These are phyloP conservation scores for Brachionus sp. DNA, from an alignment of 1,140 invertebrate genomes.

Conservation along the genomic window DNA sequence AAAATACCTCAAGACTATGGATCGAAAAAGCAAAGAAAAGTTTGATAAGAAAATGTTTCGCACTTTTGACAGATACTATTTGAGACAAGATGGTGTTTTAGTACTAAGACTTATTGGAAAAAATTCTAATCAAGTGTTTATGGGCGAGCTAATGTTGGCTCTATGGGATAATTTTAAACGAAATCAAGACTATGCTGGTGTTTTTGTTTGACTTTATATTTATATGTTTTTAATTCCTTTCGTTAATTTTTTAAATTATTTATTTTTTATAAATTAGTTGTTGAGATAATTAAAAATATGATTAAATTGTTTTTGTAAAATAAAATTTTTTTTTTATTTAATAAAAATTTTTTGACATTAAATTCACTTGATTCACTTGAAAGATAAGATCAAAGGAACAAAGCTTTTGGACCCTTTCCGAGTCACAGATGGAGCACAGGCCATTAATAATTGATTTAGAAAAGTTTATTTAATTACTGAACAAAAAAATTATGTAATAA, in stretches of 20 bases:
- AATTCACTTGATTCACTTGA: too few species aligned
- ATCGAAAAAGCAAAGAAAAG: slow-evolving; percentile 52
- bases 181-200: slow-evolving; percentile 44
- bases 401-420: too few species aligned
- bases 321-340: background rate
- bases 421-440: too few species aligned
- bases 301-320: background rate
- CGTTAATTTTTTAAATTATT: background rate
- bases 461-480: too few species aligned
- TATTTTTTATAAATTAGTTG: background rate
- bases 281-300: background rate
- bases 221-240: background rate
- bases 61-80: slow-evolving; percentile 61
- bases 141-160: slow-evolving; percentile 61
- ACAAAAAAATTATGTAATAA: too few species aligned
- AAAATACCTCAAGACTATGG: slow-evolving; percentile 60
- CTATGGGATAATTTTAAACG: slow-evolving; percentile 54
- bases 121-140: slow-evolving; percentile 63
- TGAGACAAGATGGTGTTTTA: slow-evolving; percentile 63
- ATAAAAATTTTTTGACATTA: background rate
- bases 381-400: too few species aligned
- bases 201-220: slow-evolving; percentile 33
- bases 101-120: slow-evolving; percentile 62
- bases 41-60: slow-evolving; percentile 53
- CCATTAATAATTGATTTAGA: too few species aligned